A percentile compares a stretch with the other conserved stretches of the same genome.
Evolutionary conservation across 2,113 vertebrate species (phyloP).

Genomic region (Haemorhous mexicanus): DNA sequence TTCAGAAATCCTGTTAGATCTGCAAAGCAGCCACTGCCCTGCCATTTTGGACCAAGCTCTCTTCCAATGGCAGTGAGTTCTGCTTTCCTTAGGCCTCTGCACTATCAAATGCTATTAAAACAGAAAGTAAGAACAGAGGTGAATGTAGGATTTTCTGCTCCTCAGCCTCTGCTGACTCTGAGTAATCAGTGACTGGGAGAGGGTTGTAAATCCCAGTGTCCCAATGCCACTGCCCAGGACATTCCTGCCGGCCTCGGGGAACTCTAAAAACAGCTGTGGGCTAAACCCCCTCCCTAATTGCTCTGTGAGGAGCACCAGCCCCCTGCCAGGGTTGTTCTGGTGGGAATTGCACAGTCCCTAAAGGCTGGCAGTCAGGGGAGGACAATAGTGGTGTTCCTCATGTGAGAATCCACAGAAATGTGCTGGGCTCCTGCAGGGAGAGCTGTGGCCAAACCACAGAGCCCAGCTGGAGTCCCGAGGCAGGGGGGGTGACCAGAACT

Average conservation of each 20-base stretch:
- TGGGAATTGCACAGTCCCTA: not conserved
- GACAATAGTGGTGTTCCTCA: constrained; percentile 26
- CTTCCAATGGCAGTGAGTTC: too few relatives aligned
- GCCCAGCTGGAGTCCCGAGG: not conserved
- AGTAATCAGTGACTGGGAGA: not conserved
- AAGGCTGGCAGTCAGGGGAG: not conserved
- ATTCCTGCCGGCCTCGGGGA: constrained; percentile 17
- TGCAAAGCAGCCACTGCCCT: too few relatives aligned
- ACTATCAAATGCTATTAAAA: too few relatives aligned
- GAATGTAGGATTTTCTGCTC: not conserved
- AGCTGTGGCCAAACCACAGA: not conserved
- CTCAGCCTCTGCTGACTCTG: not conserved
- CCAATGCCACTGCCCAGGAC: not conserved
- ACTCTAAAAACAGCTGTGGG: constrained; percentile 51
- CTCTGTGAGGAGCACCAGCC: constrained; percentile 18
- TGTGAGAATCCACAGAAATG: constrained; percentile 43
- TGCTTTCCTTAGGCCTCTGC: too few relatives aligned
- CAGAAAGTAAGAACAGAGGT: too few relatives aligned
- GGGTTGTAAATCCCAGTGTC: not conserved
- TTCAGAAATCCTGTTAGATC: too few relatives aligned
- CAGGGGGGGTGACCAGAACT: not conserved
- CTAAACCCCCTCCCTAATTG: not conserved
- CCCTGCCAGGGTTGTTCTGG: not conserved
- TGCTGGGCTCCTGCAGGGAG: not conserved
- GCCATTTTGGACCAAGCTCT: too few relatives aligned